A percentile compares a stretch with the other conserved stretches of the same genome.
phyloP scores from a whole-genome alignment of 2,888 invertebrate genomes.

The Polia nebulosa region DNA sequence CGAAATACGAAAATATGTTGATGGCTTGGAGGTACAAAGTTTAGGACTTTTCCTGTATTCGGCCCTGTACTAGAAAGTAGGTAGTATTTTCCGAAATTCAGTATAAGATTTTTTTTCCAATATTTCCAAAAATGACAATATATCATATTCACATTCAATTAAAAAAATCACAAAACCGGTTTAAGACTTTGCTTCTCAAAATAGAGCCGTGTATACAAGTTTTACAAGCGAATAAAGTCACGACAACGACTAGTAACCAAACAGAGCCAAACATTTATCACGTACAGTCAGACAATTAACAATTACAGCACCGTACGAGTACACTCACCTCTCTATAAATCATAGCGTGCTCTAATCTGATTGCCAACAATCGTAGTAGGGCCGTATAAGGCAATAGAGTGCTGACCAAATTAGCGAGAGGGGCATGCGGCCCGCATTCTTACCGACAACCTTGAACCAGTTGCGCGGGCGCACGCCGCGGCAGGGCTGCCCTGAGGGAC shows the following conservation, averaged over 20 bases:
- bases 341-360: slow-evolving; percentile 52
- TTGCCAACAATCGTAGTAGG: slow-evolving; percentile 44
- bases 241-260: neutral
- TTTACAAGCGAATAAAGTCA: neutral
- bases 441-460: slow-evolving; percentile 76
- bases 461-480: slow-evolving; percentile 67
- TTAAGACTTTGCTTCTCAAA: neutral
- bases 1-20: neutral
- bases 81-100: too few species aligned
- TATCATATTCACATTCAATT: neutral
- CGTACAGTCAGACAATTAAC: slow-evolving; percentile 21
- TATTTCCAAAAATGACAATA: neutral
- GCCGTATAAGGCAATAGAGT: slow-evolving; percentile 58
- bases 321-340: slow-evolving; percentile 42
- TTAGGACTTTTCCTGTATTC: neutral
- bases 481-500: slow-evolving; percentile 61
- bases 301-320: slow-evolving; percentile 21
- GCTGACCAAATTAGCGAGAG: slow-evolving; percentile 66
- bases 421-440: slow-evolving; percentile 67
- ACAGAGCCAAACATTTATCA: slow-evolving; percentile 10
- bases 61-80: too few species aligned
- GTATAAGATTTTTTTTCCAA: neutral
- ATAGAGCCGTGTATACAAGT: neutral
- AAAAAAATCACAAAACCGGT: neutral
- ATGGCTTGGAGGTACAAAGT: neutral